Evolutionary conservation across 2,888 invertebrate species (phyloP).

Genomic region (Drosophila aldrichi): DNA sequence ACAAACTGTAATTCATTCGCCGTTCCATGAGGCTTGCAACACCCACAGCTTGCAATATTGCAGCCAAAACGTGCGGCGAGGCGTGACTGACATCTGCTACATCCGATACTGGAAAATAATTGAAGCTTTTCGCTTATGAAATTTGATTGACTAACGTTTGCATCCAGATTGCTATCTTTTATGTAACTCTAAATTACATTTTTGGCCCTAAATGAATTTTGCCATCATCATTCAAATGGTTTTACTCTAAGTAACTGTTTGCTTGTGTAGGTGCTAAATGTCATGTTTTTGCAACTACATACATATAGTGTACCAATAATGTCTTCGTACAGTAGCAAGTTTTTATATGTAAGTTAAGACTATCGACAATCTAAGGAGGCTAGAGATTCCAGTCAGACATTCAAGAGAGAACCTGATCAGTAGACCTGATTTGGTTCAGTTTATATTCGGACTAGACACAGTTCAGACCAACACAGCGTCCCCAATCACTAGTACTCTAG

Average conservation of each 20-base stretch:
- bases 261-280: no score
- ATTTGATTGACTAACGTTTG: constrained; percentile 17
- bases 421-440: no score
- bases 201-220: neutral
- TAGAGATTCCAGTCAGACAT: no score
- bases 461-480: no score
- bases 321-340: no score
- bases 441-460: no score
- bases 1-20: constrained; percentile 28
- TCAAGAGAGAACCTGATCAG: no score
- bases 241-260: neutral
- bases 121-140: constrained; percentile 3
- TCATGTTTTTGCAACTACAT: no score
- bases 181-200: constrained; percentile 1
- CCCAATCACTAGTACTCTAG: no score
- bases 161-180: neutral
- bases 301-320: no score
- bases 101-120: constrained; percentile 11
- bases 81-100: neutral
- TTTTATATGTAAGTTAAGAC: no score
- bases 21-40: neutral
- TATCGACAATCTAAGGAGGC: no score
- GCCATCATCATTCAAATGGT: neutral
- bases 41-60: constrained; percentile 10
- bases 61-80: neutral